Conservation (phyloP, 2,888 invertebrate species). For the Epsilonema sp. region DNA sequence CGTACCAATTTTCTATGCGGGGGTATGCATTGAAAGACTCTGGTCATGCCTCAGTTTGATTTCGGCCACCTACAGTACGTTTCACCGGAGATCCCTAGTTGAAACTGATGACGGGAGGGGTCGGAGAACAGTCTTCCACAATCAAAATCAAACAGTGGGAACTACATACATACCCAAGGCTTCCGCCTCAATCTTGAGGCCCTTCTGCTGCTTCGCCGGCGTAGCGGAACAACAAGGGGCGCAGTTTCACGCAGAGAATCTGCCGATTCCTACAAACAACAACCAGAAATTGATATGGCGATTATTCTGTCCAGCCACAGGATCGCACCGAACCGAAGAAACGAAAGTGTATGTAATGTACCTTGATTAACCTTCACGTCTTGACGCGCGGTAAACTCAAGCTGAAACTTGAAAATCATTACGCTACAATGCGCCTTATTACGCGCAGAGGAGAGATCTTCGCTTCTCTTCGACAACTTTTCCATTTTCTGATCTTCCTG, state of each 20-base stretch:
- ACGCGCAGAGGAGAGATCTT: constrained; percentile 59
- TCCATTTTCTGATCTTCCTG: constrained; percentile 67
- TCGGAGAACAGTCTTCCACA: neutral
- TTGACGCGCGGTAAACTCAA: constrained; percentile 29
- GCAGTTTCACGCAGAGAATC: constrained; percentile 13
- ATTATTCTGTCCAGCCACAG: too few relatives aligned
- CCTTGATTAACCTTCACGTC: constrained; percentile 58
- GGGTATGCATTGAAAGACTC: too few relatives aligned
- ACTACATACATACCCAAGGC: constrained; percentile 8
- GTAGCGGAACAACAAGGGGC: constrained; percentile 17
- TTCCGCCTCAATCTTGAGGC: constrained; percentile 17
- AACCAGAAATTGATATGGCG: too few relatives aligned
- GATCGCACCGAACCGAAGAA: too few relatives aligned
- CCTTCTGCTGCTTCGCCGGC: constrained; percentile 21
- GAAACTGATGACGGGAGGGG: neutral
- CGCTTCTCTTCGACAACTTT: constrained; percentile 49
- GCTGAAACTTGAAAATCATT: constrained; percentile 55
- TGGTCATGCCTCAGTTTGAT: too few relatives aligned
- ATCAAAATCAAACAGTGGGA: neutral
- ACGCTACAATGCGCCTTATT: constrained; percentile 63
- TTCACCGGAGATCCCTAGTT: neutral
- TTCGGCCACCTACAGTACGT: neutral
- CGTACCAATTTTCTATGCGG: too few relatives aligned
- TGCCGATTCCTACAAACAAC: constrained; percentile 11
- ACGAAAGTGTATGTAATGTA: constrained; percentile 5